Percentiles rank a stretch among this genome's conserved stretches.
Conservation (phyloP, 2,797 vertebrate species). For the Threskiornis aethiopicus region DNA sequence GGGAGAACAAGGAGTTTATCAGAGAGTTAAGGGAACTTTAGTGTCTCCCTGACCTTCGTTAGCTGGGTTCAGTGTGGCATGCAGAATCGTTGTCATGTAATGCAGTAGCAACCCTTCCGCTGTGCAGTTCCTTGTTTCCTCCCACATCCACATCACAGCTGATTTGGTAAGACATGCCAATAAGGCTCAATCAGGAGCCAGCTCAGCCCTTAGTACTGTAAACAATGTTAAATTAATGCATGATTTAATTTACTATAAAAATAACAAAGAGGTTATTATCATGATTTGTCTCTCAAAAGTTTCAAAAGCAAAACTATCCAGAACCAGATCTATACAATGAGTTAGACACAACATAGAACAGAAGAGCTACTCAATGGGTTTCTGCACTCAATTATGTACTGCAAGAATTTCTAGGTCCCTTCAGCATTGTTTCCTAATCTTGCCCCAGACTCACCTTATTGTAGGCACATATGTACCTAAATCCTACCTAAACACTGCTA, state of each 20-base stretch:
- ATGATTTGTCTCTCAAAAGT: background rate
- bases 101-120: background rate
- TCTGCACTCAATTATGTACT: background rate
- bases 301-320: background rate
- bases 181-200: background rate
- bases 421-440: background rate
- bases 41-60: background rate
- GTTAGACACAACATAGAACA: background rate
- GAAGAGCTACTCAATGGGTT: background rate
- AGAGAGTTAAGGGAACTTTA: background rate
- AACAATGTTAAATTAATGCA: background rate
- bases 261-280: background rate
- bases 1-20: background rate
- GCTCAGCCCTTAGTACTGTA: background rate
- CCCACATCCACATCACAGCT: background rate
- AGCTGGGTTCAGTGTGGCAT: background rate
- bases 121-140: background rate
- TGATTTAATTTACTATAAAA: background rate
- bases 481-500: background rate
- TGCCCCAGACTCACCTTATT: background rate
- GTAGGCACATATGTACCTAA: background rate
- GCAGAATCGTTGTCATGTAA: background rate
- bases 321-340: background rate
- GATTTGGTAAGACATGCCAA: background rate
- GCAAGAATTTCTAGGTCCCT: background rate